Evolutionary conservation across 2,888 invertebrate species (phyloP).

Genomic region (Hypercompe scribonia): DNA sequence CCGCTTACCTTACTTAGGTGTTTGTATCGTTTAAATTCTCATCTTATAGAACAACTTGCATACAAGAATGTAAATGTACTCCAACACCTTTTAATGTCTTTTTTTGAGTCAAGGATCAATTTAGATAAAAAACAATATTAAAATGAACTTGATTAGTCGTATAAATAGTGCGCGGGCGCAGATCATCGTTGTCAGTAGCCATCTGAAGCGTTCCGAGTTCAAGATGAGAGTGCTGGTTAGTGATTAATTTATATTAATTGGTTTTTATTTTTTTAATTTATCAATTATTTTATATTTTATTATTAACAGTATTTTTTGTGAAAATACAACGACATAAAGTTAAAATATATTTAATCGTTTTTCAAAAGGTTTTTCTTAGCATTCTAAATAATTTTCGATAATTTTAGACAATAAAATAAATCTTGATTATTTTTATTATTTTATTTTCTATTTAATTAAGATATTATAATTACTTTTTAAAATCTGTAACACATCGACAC

Average conservation of each 20-base stretch:
- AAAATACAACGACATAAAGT: background rate
- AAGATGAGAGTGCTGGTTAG: slow-evolving; percentile 82
- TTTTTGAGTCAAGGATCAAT: slow-evolving; percentile 13
- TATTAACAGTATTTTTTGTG: background rate
- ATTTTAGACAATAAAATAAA: no score
- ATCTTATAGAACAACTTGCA: slow-evolving; percentile 6
- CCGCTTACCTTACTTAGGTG: background rate
- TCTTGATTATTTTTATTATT: no score
- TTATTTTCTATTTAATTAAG: background rate
- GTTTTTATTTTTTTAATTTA: background rate
- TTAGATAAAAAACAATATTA: slow-evolving; percentile 10
- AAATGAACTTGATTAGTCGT: slow-evolving; percentile 42
- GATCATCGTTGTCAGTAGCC: slow-evolving; percentile 76
- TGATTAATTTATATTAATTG: background rate
- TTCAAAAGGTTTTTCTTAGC: no score
- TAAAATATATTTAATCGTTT: no score
- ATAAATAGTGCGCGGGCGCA: slow-evolving; percentile 70
- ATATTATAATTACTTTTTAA: background rate
- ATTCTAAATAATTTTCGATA: no score
- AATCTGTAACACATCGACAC: background rate
- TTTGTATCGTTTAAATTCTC: background rate
- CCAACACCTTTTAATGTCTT: slow-evolving; percentile 12
- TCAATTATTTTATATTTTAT: no score
- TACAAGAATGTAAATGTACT: slow-evolving; percentile 19
- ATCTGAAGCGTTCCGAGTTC: slow-evolving; percentile 64